These are phyloP conservation scores for Elanoides forficatus DNA, from an alignment of 2,113 vertebrate species.

Conservation along the genomic window DNA sequence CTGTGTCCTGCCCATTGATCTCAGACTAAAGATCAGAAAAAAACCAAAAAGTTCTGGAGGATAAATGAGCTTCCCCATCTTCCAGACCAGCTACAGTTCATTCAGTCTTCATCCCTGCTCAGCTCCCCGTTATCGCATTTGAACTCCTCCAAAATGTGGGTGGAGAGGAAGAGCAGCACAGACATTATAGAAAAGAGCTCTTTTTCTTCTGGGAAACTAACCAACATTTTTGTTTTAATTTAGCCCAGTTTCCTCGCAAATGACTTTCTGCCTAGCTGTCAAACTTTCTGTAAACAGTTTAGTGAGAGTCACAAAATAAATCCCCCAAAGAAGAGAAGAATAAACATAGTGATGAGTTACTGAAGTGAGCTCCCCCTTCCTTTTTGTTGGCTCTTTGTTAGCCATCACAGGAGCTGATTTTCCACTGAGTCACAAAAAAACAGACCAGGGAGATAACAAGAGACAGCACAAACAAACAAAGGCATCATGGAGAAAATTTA, in stretches of 20 bases:
- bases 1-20: not conserved
- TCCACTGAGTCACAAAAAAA: slow-evolving; percentile 11
- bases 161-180: not conserved
- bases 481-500: not conserved
- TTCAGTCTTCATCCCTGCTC: not conserved
- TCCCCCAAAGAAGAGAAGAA: slow-evolving; percentile 19
- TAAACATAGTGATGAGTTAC: slow-evolving; percentile 1
- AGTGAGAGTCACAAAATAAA: slow-evolving; percentile 42
- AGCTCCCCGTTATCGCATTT: not conserved
- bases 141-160: not conserved
- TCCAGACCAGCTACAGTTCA: not conserved
- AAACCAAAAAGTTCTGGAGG: not conserved
- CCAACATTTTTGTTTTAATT: slow-evolving; percentile 10
- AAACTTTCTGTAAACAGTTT: slow-evolving; percentile 34
- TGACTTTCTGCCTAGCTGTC: slow-evolving; percentile 5
- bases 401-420: not conserved
- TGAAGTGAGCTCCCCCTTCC: not conserved
- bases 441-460: not conserved
- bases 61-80: not conserved
- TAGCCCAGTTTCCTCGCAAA: not conserved
- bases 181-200: not conserved
- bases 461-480: not conserved
- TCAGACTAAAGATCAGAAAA: not conserved
- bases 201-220: not conserved
- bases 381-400: not conserved